Percentiles rank a stretch among this genome's conserved stretches.
phyloP scores from a whole-genome alignment of 1,140 invertebrate genomes.

The Carposina sasakii region DNA sequence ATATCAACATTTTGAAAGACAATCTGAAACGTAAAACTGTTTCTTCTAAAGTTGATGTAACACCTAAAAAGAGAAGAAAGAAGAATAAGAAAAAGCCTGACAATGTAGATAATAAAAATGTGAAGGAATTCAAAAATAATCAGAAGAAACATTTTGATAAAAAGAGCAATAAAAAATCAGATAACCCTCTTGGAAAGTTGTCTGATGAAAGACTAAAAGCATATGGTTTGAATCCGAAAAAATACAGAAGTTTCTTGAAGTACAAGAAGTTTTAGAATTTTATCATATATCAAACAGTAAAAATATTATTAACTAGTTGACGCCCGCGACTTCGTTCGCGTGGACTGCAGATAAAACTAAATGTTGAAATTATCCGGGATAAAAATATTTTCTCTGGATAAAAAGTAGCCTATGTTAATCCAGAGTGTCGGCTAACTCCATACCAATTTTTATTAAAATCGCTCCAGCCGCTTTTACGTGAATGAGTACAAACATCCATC shows the following conservation, averaged over 20 bases:
- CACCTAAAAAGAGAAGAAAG: conserved; percentile 38
- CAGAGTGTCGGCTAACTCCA: no score
- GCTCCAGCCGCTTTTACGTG: no score
- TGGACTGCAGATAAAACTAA: no score
- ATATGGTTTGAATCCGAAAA: conserved; percentile 94
- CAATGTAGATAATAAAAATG: conserved; percentile 33
- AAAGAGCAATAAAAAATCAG: conserved; percentile 26
- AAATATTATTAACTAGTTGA: no score
- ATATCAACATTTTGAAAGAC: conserved; percentile 2
- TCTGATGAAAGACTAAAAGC: conserved; percentile 87
- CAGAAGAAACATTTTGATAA: no score
- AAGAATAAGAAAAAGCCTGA: conserved; percentile 27
- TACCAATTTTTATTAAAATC: no score
- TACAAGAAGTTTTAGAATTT: conserved; percentile 65
- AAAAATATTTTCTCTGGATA: no score
- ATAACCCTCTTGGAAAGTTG: conserved; percentile 64
- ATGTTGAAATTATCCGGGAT: no score
- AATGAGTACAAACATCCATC: no score
- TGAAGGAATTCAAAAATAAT: conserved; percentile 40
- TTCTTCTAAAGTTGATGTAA: conserved; percentile 23
- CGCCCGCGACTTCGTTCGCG: no score
- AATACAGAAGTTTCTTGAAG: conserved; percentile 75
- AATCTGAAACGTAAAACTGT: conserved; percentile 26
- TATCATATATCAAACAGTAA: no score
- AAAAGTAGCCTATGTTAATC: no score